phyloP scores from a whole-genome alignment of 2,113 vertebrate species.

The Anolis sagrei region DNA sequence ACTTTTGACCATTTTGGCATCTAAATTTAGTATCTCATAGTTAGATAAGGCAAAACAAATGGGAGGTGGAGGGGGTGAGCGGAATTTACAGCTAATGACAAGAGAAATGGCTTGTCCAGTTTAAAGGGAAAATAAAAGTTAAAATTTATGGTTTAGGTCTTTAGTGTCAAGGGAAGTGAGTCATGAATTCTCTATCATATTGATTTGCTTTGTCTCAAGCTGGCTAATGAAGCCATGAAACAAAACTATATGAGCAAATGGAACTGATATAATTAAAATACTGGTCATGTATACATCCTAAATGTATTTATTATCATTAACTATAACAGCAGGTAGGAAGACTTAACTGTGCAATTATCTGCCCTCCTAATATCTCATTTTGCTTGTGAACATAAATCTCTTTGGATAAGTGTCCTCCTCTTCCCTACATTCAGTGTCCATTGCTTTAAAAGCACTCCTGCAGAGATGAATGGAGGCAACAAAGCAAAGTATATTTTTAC shows the following conservation, averaged over 20 bases:
- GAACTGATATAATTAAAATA: background rate
- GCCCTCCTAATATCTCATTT: background rate
- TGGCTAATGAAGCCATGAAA: background rate
- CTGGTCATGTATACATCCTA: background rate
- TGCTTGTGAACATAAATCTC: background rate
- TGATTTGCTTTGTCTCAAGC: slow-evolving; percentile 6
- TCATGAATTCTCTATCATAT: background rate
- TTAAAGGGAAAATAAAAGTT: background rate
- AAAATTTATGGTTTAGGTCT: slow-evolving; percentile 3
- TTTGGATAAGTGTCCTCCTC: background rate
- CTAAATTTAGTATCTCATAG: background rate
- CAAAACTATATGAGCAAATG: background rate
- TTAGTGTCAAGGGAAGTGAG: slow-evolving; percentile 6
- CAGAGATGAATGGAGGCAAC: too few relatives aligned
- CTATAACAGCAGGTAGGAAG: background rate
- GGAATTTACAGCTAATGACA: slow-evolving; percentile 7
- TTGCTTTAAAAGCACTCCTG: background rate
- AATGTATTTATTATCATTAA: background rate
- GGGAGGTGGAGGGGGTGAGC: background rate
- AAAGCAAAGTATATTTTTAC: background rate
- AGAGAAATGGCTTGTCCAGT: background rate
- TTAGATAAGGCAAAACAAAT: background rate
- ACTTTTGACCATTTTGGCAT: background rate
- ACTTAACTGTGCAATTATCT: background rate
- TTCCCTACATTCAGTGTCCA: too few relatives aligned